Conservation (phyloP, 2,888 invertebrate species). For the Pheosia gnoma region DNA sequence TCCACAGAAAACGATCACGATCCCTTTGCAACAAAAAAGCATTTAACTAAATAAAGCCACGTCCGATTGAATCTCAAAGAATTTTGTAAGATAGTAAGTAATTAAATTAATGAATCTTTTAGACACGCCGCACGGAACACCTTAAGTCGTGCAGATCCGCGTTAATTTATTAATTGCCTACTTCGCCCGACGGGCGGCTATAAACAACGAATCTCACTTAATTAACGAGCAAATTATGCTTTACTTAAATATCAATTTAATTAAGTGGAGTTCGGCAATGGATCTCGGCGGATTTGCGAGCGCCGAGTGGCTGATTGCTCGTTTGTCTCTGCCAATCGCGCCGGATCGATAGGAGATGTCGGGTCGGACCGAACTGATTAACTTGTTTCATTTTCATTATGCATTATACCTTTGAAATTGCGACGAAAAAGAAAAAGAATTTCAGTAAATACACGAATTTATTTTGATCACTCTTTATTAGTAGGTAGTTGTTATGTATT, state of each 20-base stretch:
- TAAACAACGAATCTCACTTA: slow-evolving; percentile 83
- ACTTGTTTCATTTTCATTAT: slow-evolving; percentile 33
- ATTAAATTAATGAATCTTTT: slow-evolving; percentile 79
- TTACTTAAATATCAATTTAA: slow-evolving; percentile 84
- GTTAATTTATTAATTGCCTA: slow-evolving; percentile 83
- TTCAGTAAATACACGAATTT: no score
- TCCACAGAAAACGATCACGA: no score
- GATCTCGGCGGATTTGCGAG: slow-evolving; percentile 68
- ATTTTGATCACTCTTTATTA: no score
- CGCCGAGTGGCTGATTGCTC: slow-evolving; percentile 43
- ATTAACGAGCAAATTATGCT: slow-evolving; percentile 83
- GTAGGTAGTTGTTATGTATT: no score
- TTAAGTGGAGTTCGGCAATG: slow-evolving; percentile 76
- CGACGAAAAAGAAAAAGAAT: background rate
- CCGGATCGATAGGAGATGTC: slow-evolving; percentile 45
- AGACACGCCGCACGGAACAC: slow-evolving; percentile 63
- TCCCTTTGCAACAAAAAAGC: no score
- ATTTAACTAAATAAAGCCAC: slow-evolving; percentile 22
- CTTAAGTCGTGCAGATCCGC: slow-evolving; percentile 74
- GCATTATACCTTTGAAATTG: slow-evolving; percentile 15
- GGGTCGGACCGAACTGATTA: slow-evolving; percentile 34
- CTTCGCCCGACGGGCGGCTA: slow-evolving; percentile 71
- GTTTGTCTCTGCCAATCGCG: slow-evolving; percentile 73
- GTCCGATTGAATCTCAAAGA: slow-evolving; percentile 36
- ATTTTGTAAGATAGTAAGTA: slow-evolving; percentile 62